These are phyloP conservation scores for Hymenochirus boettgeri DNA, from an alignment of 2,113 vertebrate species.

Conservation along the genomic window DNA sequence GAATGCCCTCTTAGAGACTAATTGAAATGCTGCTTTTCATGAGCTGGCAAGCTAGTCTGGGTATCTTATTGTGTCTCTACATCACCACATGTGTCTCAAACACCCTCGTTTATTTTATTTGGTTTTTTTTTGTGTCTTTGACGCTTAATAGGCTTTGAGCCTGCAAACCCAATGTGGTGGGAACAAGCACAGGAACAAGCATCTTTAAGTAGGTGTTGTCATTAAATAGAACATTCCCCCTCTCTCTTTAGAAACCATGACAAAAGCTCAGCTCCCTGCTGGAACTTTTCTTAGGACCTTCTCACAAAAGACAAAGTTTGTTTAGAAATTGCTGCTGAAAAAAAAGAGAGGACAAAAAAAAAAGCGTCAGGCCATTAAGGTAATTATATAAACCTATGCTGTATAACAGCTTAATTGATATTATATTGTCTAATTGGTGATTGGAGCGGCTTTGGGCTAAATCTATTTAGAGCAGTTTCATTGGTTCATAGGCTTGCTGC, in stretches of 20 bases:
- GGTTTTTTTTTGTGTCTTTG: conserved; percentile 77
- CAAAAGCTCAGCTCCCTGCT: conserved; percentile 95
- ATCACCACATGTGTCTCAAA: conserved; percentile 78
- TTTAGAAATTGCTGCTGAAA: conserved; percentile 94
- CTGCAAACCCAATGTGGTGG: conserved; percentile 93
- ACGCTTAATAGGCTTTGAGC: conserved; percentile 89
- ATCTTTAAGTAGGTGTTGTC: conserved; percentile 97
- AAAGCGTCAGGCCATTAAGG: conserved; percentile 99
- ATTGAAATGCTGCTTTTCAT: conserved; percentile 83
- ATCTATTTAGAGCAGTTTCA: conserved; percentile 96
- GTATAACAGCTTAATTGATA: conserved; percentile 99
- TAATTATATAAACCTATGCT: conserved; percentile 99
- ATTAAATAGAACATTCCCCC: conserved; percentile 99
- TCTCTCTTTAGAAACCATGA: conserved; percentile 96
- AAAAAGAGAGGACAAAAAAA: conserved; percentile 52
- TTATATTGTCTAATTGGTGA: conserved; percentile 99
- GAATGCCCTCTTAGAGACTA: conserved; percentile 88
- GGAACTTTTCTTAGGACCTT: conserved; percentile 94
- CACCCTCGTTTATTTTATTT: conserved; percentile 76
- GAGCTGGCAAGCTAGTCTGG: conserved; percentile 81
- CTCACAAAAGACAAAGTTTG: conserved; percentile 95
- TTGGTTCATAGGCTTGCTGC: conserved; percentile 83
- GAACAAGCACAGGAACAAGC: conserved; percentile 86
- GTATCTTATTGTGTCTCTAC: conserved; percentile 75
- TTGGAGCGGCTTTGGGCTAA: conserved; percentile 92